Evolutionary conservation across 2,888 invertebrate genomes (phyloP), one percentile per base, ranked within the genome.

Genomic region (Agrochola lychnidis): DNA sequence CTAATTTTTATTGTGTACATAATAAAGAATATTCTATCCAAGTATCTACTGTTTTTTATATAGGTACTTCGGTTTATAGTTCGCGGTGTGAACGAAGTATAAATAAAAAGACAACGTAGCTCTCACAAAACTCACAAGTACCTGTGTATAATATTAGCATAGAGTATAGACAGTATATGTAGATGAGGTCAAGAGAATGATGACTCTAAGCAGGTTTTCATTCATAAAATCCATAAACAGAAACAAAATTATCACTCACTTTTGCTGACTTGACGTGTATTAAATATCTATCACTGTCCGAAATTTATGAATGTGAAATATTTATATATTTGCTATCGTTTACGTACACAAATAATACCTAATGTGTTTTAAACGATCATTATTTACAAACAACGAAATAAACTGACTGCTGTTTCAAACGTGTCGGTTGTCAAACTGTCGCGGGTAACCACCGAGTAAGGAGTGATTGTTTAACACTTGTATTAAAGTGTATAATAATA

Each of bases 371-470:
- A 36, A 56, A 63, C n/a, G 0, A 22, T 22, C 36, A 36, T 67
- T 67, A 53, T 73, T 73, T 74, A n/a, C 14, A 59, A 76, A 76
- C n/a, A 42, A n/a, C 25, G 9, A 45, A 10, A 19, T 14, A 19
- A 77, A 45, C 25, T 25, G 22, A 62, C 25, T 14, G 45, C 12
- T 53, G 10, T 56, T 22, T 48, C 3, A 14, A 25, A 25, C 42
- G 22, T 36, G 57, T 48, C 5, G 7, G 40, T 30, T 63, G 56
- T 72, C 40, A 71, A 77, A 51, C 71, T 57, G 79, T 71, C 30
- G 30, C 14, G 10, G 12, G 19, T 19, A 48, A 19, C 4, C n/a
- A 48, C 10, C 5, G 42, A 16, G 22, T 22, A 53, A n/a, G 9
- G 36, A 66, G 14, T 45, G 64, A 53, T 66, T 66, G 73, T 79